Percentiles rank a stretch among this genome's conserved stretches.
phyloP scores from a whole-genome alignment of 2,113 vertebrate genomes.

The Phoxinus phoxinus region DNA sequence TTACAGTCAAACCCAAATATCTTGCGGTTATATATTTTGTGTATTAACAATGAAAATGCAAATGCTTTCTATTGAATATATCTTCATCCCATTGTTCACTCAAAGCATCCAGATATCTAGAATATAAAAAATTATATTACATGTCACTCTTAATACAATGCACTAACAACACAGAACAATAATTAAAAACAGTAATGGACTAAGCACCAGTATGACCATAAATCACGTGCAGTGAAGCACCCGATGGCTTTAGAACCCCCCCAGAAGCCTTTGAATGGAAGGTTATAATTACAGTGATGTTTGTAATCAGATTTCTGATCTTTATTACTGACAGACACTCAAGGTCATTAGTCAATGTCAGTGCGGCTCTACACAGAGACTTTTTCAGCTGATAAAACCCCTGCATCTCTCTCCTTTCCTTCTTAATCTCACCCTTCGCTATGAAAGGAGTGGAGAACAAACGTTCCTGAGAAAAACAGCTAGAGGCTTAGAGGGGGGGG shows the following conservation, averaged over 20 bases:
- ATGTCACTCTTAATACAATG: background rate
- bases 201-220: constrained; percentile 8
- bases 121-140: background rate
- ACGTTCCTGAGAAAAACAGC: constrained; percentile 19
- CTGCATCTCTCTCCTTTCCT: background rate
- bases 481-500: constrained; percentile 1
- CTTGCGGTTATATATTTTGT: background rate
- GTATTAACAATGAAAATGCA: background rate
- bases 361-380: background rate
- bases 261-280: constrained; percentile 5
- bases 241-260: background rate
- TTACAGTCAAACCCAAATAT: background rate
- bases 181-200: constrained; percentile 7
- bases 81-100: background rate
- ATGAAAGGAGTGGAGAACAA: constrained; percentile 28
- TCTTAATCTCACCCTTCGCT: background rate
- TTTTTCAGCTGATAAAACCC: constrained; percentile 20
- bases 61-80: background rate
- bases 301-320: constrained; percentile 16
- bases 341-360: constrained; percentile 40
- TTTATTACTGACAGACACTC: constrained; percentile 23
- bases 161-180: background rate
- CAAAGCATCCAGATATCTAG: background rate
- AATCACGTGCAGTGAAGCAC: constrained; percentile 15
- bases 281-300: constrained; percentile 20